Conservation (phyloP, 2,797 vertebrate genomes). For the Phataginus tricuspis region DNA sequence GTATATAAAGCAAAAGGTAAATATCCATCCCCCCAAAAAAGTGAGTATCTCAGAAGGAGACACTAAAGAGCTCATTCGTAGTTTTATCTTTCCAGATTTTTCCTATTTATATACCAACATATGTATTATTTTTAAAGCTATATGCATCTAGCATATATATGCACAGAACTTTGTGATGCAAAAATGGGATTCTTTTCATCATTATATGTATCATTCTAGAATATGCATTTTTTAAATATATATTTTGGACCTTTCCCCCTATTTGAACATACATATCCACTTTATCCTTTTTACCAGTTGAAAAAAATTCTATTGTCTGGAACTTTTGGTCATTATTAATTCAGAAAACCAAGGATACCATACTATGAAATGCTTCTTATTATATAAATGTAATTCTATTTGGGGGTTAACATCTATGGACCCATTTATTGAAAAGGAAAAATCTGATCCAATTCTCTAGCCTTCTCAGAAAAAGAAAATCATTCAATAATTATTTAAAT, state of each 20-base stretch:
- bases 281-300: background rate
- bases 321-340: background rate
- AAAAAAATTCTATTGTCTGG: background rate
- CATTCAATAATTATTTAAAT: background rate
- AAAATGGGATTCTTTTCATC: constrained; percentile 13
- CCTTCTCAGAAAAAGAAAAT: background rate
- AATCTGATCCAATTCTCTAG: background rate
- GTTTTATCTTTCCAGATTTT: background rate
- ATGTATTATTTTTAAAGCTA: background rate
- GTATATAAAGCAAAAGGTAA: constrained; percentile 24
- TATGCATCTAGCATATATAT: background rate
- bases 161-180: background rate
- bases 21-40: background rate
- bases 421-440: constrained; percentile 16
- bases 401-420: background rate
- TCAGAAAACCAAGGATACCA: background rate
- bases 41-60: background rate
- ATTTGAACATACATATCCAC: background rate
- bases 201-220: background rate
- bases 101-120: background rate
- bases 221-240: background rate
- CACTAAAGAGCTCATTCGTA: background rate
- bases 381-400: constrained; percentile 12
- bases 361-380: background rate
- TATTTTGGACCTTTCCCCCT: background rate